These are phyloP conservation scores for Alaudala cheleensis DNA, from an alignment of 2,113 vertebrate species.

Conservation along the genomic window DNA sequence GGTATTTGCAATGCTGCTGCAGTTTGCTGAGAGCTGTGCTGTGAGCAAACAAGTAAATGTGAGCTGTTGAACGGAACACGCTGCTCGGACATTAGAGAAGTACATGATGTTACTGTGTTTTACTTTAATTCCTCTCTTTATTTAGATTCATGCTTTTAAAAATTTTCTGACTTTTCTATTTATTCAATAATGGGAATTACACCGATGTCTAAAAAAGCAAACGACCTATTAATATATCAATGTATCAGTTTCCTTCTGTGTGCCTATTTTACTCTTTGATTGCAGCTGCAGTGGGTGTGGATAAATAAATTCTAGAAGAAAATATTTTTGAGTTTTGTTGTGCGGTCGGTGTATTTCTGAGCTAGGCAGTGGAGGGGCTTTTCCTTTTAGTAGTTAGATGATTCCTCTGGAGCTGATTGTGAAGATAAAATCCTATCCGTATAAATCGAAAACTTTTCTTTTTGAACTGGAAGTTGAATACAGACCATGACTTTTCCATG, in stretches of 20 bases:
- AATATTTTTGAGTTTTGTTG: conserved; percentile 29
- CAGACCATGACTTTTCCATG: conserved; percentile 62
- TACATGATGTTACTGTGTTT: background rate
- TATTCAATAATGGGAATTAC: background rate
- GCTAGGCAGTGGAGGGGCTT: background rate
- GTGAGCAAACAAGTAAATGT: background rate
- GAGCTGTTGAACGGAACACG: background rate
- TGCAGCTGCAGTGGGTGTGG: background rate
- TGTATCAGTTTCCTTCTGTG: background rate
- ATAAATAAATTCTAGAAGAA: conserved; percentile 47
- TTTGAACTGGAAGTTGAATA: conserved; percentile 60
- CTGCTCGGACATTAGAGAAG: background rate
- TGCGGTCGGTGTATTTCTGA: conserved; percentile 18
- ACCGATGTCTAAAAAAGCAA: background rate
- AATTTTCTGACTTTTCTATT: background rate
- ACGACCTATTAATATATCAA: background rate
- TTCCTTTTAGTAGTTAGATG: conserved; percentile 41
- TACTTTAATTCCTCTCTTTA: conserved; percentile 7
- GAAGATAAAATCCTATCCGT: conserved; percentile 53
- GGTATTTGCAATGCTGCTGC: background rate
- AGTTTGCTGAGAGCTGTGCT: background rate
- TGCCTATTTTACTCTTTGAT: conserved; percentile 17
- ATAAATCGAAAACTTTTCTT: conserved; percentile 70
- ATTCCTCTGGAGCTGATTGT: conserved; percentile 43
- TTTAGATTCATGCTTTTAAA: background rate